These are phyloP conservation scores for Sebastes trivittatus DNA, from an alignment of 2,797 vertebrate species.

Conservation along the genomic window DNA sequence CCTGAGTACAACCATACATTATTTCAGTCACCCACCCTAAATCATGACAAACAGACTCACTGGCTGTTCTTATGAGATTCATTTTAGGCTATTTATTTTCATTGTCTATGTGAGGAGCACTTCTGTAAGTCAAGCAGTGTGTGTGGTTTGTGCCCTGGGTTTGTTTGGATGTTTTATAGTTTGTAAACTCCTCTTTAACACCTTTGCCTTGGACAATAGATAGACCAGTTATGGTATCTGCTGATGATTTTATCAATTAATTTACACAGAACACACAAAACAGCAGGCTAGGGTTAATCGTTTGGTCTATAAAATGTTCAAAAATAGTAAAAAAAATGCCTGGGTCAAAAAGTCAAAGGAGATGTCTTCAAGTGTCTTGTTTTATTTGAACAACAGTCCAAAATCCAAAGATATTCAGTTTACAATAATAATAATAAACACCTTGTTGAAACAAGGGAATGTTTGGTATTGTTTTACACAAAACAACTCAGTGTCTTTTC, in stretches of 20 bases:
- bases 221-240: background rate
- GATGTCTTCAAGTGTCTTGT: background rate
- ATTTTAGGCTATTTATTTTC: conserved; percentile 46
- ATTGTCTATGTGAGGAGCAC: background rate
- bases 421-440: background rate
- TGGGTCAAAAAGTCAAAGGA: background rate
- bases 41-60: conserved; percentile 38
- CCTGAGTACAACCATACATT: background rate
- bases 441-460: background rate
- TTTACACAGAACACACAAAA: no score
- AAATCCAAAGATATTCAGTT: background rate
- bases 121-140: background rate
- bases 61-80: conserved; percentile 15
- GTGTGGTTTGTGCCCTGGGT: background rate
- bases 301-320: background rate
- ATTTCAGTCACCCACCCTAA: conserved; percentile 25
- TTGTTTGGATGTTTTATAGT: background rate
- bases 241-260: background rate
- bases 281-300: background rate
- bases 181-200: background rate
- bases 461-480: background rate
- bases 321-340: background rate
- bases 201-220: background rate
- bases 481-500: background rate
- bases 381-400: background rate